Evolutionary conservation across 2,888 invertebrate species (phyloP), one percentile per base, ranked within the genome.

Genomic region (Heliconius charithonia): DNA sequence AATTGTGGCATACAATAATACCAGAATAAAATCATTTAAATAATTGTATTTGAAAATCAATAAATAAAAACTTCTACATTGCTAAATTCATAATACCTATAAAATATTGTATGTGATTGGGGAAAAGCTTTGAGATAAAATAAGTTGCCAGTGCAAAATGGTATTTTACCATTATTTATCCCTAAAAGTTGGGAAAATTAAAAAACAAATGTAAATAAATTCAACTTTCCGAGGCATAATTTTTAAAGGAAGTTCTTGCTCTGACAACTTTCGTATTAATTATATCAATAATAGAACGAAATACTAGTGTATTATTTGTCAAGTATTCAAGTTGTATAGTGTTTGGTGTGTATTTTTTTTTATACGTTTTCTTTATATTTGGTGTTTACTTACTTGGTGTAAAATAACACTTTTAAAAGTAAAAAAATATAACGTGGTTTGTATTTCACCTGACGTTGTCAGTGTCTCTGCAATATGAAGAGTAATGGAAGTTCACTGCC

Each of bases 301-400:
- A 69, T 69, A 69, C 69, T 69, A 25, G 69, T 16, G 69, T 45
- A 41, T 41, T 45, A 41, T 69, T 16, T 69, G 69, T 69, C 25
- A 6, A 69, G 69, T 69, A 41, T 69, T 69, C 41, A 45, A 69
- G 45, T 69, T 69, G 69, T 69, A 25, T 45, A 69, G 69, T 69
- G 69, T 69, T 37, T 67, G 19, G 41, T 67, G 37, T 67, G 3
- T 12, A 10, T 2, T 10, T 62, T 45, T 45, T 45, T 51, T 51
- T 19, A 51, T 51, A 19, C 19, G 51, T 19, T 51, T 51, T 19
- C 19, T 51, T 37, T 37, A 37, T 37, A 37, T 37, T 19, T 51
- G n/a, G 59, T n/a, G 59, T 59, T 9, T 59, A 9, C 19, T 51
- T 51, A 0, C 51, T 22, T 51, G 19, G 19, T 19, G 19, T 51